phyloP scores from a whole-genome alignment of 2,113 vertebrate genomes.

The Monarcha castaneiventris region DNA sequence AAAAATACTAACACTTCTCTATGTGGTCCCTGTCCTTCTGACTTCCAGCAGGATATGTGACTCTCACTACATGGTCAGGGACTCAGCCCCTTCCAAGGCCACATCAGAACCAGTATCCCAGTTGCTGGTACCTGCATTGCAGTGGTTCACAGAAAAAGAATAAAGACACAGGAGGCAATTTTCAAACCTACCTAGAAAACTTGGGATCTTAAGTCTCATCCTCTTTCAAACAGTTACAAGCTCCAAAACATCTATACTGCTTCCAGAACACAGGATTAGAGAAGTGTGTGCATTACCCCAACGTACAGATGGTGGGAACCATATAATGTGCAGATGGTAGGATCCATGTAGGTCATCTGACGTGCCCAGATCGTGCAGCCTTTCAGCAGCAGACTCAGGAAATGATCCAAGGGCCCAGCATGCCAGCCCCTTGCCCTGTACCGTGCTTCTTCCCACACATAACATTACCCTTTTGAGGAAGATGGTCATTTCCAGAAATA shows the following conservation, averaged over 20 bases:
- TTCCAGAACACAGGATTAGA: neutral
- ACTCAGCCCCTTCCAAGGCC: neutral
- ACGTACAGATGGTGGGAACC: constrained; percentile 5
- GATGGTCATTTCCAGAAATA: constrained; percentile 33
- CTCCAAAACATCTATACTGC: neutral
- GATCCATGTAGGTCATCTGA: constrained; percentile 38
- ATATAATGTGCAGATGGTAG: neutral
- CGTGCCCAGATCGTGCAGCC: neutral
- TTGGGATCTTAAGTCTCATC: neutral
- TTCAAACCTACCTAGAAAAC: neutral
- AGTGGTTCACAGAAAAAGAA: neutral
- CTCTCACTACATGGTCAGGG: neutral
- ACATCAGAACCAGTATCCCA: neutral
- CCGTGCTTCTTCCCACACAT: constrained; percentile 10
- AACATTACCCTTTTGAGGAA: constrained; percentile 27
- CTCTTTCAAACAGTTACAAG: neutral
- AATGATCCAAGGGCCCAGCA: neutral
- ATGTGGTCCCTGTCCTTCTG: fast-evolving
- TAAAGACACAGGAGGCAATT: neutral
- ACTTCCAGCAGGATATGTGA: neutral
- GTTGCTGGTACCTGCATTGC: neutral
- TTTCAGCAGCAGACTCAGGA: neutral
- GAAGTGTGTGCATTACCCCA: neutral
- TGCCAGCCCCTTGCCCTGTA: constrained; percentile 29
- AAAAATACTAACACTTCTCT: neutral